phyloP scores from a whole-genome alignment of 2,797 vertebrate genomes.

The Lutjanus campechanus region DNA sequence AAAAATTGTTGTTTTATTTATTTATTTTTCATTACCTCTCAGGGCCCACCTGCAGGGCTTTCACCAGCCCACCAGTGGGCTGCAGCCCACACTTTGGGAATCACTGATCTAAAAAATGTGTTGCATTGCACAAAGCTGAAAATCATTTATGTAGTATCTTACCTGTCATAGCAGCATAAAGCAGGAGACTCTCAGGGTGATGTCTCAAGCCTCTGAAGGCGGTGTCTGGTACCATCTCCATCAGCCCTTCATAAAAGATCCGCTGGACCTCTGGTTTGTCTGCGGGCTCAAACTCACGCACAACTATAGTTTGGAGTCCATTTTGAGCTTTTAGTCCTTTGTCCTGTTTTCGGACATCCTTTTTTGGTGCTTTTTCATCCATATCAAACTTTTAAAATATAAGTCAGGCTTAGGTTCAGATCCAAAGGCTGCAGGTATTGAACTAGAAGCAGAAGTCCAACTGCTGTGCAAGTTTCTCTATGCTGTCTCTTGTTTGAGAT shows the following conservation, averaged over 20 bases:
- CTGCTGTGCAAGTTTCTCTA: not conserved
- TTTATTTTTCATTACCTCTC: too few relatives aligned
- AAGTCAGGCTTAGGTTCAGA: accelerated
- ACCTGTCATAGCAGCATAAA: constrained; percentile 64
- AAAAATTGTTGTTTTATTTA: too few relatives aligned
- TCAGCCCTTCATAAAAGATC: constrained; percentile 66
- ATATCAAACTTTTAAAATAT: not conserved
- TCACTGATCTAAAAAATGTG: too few relatives aligned
- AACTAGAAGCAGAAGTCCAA: not conserved
- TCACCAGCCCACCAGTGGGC: too few relatives aligned
- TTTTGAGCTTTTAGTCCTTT: not conserved
- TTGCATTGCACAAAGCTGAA: too few relatives aligned
- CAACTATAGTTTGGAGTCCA: constrained; percentile 15
- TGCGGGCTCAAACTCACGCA: constrained; percentile 49
- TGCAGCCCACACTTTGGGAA: too few relatives aligned
- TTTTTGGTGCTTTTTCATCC: not conserved
- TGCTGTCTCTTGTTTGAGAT: constrained; percentile 4
- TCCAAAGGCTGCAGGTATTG: not conserved
- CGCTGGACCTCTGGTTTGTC: constrained; percentile 47
- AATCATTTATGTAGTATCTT: not conserved
- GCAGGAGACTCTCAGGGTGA: constrained; percentile 68
- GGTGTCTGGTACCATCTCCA: constrained; percentile 73
- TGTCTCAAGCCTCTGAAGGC: constrained; percentile 66
- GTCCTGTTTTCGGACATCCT: not conserved
- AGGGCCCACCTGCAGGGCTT: too few relatives aligned